These are phyloP conservation scores for Ennomos erosarius DNA, from an alignment of 2,888 invertebrate genomes.

Conservation along the genomic window DNA sequence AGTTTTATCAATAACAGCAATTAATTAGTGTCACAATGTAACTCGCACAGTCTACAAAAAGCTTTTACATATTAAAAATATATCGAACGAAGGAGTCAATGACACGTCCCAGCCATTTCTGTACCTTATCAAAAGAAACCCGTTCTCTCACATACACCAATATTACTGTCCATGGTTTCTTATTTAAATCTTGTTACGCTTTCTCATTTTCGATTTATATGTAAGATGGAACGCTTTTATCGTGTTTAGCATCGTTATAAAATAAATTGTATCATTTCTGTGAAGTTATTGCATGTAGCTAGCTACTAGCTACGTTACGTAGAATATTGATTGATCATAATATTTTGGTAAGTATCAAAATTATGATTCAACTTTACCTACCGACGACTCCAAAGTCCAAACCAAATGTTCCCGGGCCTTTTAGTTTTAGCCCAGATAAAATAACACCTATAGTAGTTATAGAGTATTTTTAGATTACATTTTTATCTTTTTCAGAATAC, in stretches of 20 bases:
- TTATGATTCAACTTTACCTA: too few species aligned
- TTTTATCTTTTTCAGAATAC: too few species aligned
- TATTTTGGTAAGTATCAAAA: too few species aligned
- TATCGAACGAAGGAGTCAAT: constrained; percentile 60
- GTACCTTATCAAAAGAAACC: constrained; percentile 77
- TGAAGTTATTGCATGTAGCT: not conserved
- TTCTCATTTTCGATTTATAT: constrained; percentile 70
- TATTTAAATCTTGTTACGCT: constrained; percentile 73
- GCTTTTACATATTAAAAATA: constrained; percentile 24
- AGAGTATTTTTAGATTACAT: too few species aligned
- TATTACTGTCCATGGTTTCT: constrained; percentile 55
- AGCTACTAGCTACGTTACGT: too few species aligned
- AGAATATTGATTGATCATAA: too few species aligned
- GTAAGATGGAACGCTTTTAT: constrained; percentile 43
- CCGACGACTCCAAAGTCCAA: too few species aligned
- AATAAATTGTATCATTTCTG: constrained; percentile 28
- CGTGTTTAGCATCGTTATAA: constrained; percentile 20
- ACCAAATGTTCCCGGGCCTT: too few species aligned
- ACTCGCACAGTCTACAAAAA: constrained; percentile 13
- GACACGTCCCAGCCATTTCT: constrained; percentile 64
- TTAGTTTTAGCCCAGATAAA: too few species aligned
- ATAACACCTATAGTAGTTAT: too few species aligned
- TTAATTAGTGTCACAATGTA: constrained; percentile 22
- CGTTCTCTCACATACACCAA: constrained; percentile 67
- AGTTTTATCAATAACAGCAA: not conserved